phyloP scores from a whole-genome alignment of 2,113 vertebrate genomes.

The Sus scrofa region DNA sequence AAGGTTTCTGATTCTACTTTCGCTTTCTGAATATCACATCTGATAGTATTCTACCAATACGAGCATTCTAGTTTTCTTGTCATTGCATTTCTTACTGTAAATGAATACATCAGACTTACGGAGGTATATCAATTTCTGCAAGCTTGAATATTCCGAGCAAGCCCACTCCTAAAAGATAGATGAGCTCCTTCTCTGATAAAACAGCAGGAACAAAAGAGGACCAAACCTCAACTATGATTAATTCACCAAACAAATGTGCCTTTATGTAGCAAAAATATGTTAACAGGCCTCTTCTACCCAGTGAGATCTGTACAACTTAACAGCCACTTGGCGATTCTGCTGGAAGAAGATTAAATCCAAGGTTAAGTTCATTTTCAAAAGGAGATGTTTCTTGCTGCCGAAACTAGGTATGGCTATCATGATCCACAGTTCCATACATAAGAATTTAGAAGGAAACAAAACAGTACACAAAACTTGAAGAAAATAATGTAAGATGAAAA shows the following conservation, averaged over 20 bases:
- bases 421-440: background rate
- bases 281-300: background rate
- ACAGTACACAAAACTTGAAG: background rate
- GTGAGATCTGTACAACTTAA: background rate
- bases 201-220: background rate
- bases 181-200: background rate
- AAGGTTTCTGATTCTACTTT: background rate
- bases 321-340: background rate
- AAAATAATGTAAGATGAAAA: background rate
- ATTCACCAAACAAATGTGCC: background rate
- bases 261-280: background rate
- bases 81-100: background rate
- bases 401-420: background rate
- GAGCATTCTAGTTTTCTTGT: constrained; percentile 18
- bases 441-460: constrained; percentile 4
- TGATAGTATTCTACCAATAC: background rate
- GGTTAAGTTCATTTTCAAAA: background rate
- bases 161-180: background rate
- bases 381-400: background rate
- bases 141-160: background rate
- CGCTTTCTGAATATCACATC: background rate
- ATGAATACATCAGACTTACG: background rate
- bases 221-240: background rate
- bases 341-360: background rate
- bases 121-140: background rate